Base-by-base conservation (phyloP, 1,140 invertebrate species). In the Eriocheir sinensis region DNA sequence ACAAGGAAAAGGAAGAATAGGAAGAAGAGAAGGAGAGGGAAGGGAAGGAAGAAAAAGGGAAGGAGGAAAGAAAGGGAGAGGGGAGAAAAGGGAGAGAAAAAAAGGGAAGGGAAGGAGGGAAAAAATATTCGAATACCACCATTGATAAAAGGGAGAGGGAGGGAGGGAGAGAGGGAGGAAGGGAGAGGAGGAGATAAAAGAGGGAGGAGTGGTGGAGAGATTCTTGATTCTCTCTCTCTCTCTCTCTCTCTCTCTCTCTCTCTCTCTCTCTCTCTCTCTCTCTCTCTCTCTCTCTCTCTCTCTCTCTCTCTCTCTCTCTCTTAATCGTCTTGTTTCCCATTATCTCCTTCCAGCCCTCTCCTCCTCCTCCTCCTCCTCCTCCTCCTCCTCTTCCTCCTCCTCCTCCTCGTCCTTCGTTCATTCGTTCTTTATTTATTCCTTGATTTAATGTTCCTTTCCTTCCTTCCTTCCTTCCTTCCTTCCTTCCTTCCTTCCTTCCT, bases 221-320 rank as follows among this genome's bases (percentile, higher is more conserved):
- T 41, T 40, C n/a, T 44, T 40, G n/a, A 12, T 44, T 86, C 36
- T 89, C 86, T 89, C 86, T 89, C 86, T 89, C 86, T 89, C 89
- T 91, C 48, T 60, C 89, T 60, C 48, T 60, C 89, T 72, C n/a
- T 32, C 36, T 44, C 30, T 27, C 12, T 88, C 3, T 88, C n/a
- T 81, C 79, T 34, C 79, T 81, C 79, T 81, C 72, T 79, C 72
- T 32, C 17, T 85, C 81, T 32, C 32, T 85, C 81, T 32, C 17
- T 89, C 86, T 41, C 21, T 89, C 86, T 41, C 6, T 85, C 81
- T 85, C 27, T 85, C 81, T 38, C 8, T 85, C 32, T 36, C 81
- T 36, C 81, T 32, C 38, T 48, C 44, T 48, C 44, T 48, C 44
- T 48, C 44, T 48, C 44, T 48, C 44, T 48, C 44, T 48, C 44